Base-by-base conservation (phyloP, 2,113 vertebrate species). In the Phalacrocorax pelagicus region DNA sequence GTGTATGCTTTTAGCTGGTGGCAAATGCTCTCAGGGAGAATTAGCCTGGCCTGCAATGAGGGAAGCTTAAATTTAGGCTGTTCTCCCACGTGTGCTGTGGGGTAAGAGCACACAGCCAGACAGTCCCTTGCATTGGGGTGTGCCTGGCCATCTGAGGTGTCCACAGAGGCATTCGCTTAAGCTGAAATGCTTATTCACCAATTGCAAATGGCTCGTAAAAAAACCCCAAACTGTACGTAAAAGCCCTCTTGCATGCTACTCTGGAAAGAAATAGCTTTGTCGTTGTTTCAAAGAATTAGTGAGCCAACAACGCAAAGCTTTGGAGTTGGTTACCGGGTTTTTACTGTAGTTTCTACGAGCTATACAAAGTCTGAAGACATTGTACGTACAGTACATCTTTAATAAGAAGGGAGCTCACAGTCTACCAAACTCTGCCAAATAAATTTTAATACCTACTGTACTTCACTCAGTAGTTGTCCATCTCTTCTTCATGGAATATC, bases 351-450 rank as follows among this genome's bases (percentile, higher is more conserved):
- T 95, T 97, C 96, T 97, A 96, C 10, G 77, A 97, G 96, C 96
- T 97, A 98, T 94, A 98, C 97, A 98, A 98, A 98, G 98, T 97
- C 98, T 98, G 95, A 96, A 96, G 96, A 97, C 97, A 95, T 86
- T 97, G 93, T 98, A 98, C 24, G 91, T 98, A 98, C 97, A 98
- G 92, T 91, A 97, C 95, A 97, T 97, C 96, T 96, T 96, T 97
- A 97, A 98, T 97, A 97, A 96, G 96, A 93, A 95, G 96, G 95
- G 95, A 94, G 97, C 75, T 97, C 93, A 88, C 84, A 90, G 95
- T 95, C 97, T 97, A 97, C 93, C 96, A 91, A 96, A 97, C 91
- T 97, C 97, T 95, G 96, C 92, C 93, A 95, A 97, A 97, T 94
- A 95, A 96, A 96, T 97, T 96, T 97, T 95, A 96, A 96, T 69